These are phyloP conservation scores for Xenopus borealis DNA, from an alignment of 2,113 vertebrate genomes.

Conservation along the genomic window DNA sequence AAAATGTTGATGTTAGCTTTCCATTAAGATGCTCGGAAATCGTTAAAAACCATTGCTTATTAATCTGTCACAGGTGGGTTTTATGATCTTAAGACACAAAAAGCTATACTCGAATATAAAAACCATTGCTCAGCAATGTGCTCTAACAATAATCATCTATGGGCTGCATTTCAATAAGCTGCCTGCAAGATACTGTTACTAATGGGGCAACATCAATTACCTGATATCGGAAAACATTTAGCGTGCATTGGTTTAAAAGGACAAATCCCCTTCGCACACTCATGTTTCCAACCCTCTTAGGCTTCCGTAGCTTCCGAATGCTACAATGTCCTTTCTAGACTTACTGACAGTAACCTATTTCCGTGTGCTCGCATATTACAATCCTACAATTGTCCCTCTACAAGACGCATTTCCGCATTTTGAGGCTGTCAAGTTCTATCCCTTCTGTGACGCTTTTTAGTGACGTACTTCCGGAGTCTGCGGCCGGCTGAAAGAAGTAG, in stretches of 20 bases:
- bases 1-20: too few species aligned
- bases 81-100: too few species aligned
- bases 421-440: neutral
- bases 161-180: too few species aligned
- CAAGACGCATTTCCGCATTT: neutral
- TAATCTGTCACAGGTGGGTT: too few species aligned
- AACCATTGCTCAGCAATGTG: too few species aligned
- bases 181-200: too few species aligned
- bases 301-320: too few species aligned
- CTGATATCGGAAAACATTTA: neutral
- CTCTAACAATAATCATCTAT: too few species aligned
- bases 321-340: too few species aligned
- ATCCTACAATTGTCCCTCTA: neutral
- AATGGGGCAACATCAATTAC: neutral
- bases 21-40: too few species aligned
- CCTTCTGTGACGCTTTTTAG: slow-evolving; percentile 14
- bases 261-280: slow-evolving; percentile 44
- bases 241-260: slow-evolving; percentile 19
- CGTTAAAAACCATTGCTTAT: too few species aligned
- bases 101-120: too few species aligned
- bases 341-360: neutral
- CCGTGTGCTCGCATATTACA: neutral
- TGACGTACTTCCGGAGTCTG: slow-evolving; percentile 45
- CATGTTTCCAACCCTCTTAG: neutral
- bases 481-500: slow-evolving; percentile 10